Base-by-base conservation (phyloP, 1,140 invertebrate species). In the Mercenaria mercenaria region DNA sequence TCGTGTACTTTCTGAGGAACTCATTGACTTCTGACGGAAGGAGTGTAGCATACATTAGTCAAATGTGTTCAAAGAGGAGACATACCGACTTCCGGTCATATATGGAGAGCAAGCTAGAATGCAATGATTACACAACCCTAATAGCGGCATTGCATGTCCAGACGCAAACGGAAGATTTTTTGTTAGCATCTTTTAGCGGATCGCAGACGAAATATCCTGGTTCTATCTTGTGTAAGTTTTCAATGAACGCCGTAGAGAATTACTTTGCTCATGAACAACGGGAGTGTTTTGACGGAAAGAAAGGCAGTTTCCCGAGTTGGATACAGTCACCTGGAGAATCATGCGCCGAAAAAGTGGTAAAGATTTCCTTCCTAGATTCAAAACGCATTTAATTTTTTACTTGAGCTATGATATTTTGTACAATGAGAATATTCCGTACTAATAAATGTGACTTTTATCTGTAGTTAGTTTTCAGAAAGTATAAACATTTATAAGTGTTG, bases 21-120 rank as follows among this genome's bases (percentile, higher is more conserved):
- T 37, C 52, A 26, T 13, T 43, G 18, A 41, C 32, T 6, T 15
- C 29, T 0, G 18, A 41, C 6, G 80, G 80, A 26, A 29, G 6
- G 11, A 39, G 39, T 2, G n/a, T 61, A 23, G 59, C 52, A n/a
- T 82, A 64, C n/a, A 82, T 82, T 32, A 82, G 52, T 11, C 80
- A 67, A 39, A 64, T 82, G 34, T 82, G 80, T n/a, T n/a, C 26
- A 8, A 82, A 82, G 3, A 47, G 18, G 29, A 39, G 0, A 15
- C 67, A 61, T 50, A n/a, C 50, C 13, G 13, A 81, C 34, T 82
- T 82, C 39, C n/a, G 80, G 26, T 59, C 80, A 20, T 82, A 82
- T 43, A 82, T 82, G 52, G 80, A 82, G 37, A 61, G 37, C 20
- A 59, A 43, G 39, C 13, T 82, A 23, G 80, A 82, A 13, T 82